Evolutionary conservation across 2,113 vertebrate species (phyloP).

Genomic region (Brachypteracias leptosomus): DNA sequence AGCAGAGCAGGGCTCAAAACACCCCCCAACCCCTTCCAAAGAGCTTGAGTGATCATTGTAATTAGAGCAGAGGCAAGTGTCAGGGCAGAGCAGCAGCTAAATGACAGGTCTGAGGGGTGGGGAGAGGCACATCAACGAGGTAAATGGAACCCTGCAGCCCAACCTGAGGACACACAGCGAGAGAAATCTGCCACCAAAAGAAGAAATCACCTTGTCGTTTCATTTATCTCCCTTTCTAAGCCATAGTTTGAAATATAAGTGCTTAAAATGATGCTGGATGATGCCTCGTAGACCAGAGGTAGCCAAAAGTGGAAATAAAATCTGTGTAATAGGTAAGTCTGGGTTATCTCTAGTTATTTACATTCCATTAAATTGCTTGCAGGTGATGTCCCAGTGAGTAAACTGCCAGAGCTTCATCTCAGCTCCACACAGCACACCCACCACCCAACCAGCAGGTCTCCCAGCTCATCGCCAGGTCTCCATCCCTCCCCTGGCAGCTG

Average conservation of each 20-base stretch:
- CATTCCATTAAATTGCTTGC: neutral
- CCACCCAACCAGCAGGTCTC: neutral
- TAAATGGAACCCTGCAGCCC: constrained; percentile 28
- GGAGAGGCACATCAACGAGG: neutral
- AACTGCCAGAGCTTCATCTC: neutral
- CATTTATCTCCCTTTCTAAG: constrained; percentile 23
- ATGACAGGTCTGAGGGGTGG: constrained; percentile 65
- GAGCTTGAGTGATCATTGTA: constrained; percentile 58
- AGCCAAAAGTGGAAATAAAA: neutral
- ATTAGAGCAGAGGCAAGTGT: constrained; percentile 52
- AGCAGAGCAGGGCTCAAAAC: neutral
- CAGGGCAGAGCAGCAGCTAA: constrained; percentile 55
- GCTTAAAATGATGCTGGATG: neutral
- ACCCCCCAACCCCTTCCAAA: neutral
- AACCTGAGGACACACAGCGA: neutral
- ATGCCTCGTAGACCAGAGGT: neutral
- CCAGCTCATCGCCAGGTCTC: fast-evolving
- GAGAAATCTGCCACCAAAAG: neutral
- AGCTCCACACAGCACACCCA: neutral
- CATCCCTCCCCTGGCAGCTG: neutral
- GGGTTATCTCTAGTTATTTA: neutral
- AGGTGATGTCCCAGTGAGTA: neutral
- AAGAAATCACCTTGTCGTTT: neutral
- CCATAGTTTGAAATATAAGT: neutral
- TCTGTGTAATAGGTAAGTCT: neutral